Percentiles rank a stretch among this genome's conserved stretches.
These are phyloP conservation scores for Oncorhynchus tshawytscha DNA, from an alignment of 2,113 vertebrate species.

Conservation along the genomic window DNA sequence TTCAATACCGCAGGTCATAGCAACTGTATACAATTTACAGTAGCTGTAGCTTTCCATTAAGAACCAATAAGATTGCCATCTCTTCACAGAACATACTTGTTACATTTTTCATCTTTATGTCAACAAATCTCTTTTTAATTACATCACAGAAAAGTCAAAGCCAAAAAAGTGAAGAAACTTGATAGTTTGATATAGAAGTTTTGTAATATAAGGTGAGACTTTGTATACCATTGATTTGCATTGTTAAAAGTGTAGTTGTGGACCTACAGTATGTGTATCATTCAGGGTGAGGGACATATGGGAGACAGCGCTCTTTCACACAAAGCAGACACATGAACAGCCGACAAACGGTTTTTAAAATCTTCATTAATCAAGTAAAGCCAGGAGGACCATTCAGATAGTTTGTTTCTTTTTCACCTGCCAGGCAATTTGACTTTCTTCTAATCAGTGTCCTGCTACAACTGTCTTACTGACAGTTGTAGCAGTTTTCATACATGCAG, in stretches of 20 bases:
- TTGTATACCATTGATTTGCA: background rate
- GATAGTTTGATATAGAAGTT: constrained; percentile 30
- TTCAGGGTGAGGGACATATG: constrained; percentile 9
- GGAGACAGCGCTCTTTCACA: background rate
- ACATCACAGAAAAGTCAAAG: constrained; percentile 52
- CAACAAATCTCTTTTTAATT: constrained; percentile 48
- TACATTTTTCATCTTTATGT: background rate
- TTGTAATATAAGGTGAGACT: constrained; percentile 3
- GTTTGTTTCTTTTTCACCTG: constrained; percentile 5
- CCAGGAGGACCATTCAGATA: constrained; percentile 58
- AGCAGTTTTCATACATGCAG: constrained; percentile 24
- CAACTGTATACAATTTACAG: background rate
- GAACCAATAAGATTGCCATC: background rate
- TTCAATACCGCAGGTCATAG: background rate
- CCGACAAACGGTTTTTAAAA: constrained; percentile 31
- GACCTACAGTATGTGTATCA: constrained; percentile 4
- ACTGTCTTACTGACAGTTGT: background rate
- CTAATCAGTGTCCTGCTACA: background rate
- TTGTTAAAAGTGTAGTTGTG: background rate
- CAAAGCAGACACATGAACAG: constrained; percentile 20
- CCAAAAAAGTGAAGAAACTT: constrained; percentile 40
- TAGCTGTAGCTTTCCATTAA: background rate
- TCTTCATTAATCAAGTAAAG: constrained; percentile 59
- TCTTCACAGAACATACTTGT: constrained; percentile 6
- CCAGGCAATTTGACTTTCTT: background rate